Conservation (phyloP, 2,113 vertebrate species). For the Sialia sialis region DNA sequence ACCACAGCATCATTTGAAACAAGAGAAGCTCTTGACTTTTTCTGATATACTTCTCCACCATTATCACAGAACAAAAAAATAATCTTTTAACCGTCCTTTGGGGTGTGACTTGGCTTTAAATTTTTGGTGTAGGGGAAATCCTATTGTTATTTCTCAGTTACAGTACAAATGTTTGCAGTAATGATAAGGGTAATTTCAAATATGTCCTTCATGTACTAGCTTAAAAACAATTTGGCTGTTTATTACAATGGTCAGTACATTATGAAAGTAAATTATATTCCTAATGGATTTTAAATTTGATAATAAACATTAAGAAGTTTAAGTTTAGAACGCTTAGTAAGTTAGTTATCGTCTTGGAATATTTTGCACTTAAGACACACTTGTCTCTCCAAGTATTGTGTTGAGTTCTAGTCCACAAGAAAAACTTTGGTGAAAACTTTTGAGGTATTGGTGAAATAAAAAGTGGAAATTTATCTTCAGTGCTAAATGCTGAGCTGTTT, state of each 20-base stretch:
- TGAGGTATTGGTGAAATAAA: neutral
- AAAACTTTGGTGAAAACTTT: neutral
- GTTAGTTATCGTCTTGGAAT: neutral
- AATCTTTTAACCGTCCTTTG: neutral
- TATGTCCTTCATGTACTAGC: neutral
- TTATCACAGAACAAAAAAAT: neutral
- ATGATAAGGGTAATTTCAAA: neutral
- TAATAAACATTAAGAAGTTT: neutral
- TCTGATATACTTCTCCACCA: neutral
- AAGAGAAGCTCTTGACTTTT: neutral
- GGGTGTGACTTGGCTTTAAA: neutral
- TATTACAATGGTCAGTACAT: neutral
- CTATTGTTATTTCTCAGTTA: neutral
- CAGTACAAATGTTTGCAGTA: neutral
- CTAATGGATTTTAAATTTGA: neutral
- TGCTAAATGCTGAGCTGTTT: neutral
- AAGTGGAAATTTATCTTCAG: neutral
- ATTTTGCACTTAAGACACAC: neutral
- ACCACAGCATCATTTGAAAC: neutral
- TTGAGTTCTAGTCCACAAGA: neutral
- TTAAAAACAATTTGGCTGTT: neutral
- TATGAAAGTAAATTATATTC: neutral
- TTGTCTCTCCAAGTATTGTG: neutral
- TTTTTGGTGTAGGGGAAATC: neutral
- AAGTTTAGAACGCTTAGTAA: neutral